These are phyloP conservation scores for Elysia crispata DNA, from an alignment of 2,888 invertebrate genomes.

Conservation along the genomic window DNA sequence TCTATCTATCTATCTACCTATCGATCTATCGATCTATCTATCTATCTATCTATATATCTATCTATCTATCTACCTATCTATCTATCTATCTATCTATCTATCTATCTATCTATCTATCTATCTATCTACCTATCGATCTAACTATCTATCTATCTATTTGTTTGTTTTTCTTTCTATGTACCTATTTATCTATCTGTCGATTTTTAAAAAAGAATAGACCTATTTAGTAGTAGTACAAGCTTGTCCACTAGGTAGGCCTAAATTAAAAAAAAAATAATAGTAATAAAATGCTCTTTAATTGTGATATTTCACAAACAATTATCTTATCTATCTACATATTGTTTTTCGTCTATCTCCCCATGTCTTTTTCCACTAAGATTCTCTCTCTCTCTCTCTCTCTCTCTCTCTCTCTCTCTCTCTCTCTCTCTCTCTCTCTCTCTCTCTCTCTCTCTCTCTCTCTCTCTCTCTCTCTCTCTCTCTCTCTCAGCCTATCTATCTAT, in stretches of 20 bases:
- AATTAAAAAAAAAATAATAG: too few species aligned
- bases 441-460: background rate
- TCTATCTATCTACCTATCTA: too few species aligned
- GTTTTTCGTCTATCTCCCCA: background rate
- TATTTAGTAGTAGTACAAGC: too few species aligned
- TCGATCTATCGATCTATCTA: background rate
- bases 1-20: too few species aligned
- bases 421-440: background rate
- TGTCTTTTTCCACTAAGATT: background rate
- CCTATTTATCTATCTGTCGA: too few species aligned
- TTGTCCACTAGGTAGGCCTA: too few species aligned
- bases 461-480: background rate
- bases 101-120: background rate
- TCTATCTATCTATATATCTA: background rate
- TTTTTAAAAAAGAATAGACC: too few species aligned
- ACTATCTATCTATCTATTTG: background rate
- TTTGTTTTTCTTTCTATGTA: too few species aligned
- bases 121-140: too few species aligned
- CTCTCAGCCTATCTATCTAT: background rate
- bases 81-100: background rate
- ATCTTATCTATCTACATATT: too few species aligned
- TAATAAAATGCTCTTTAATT: too few species aligned
- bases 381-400: background rate
- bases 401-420: background rate
- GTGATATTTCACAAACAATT: too few species aligned